These are phyloP conservation scores for Heterodera carotae DNA, from an alignment of 1,140 invertebrate species.

Conservation along the genomic window DNA sequence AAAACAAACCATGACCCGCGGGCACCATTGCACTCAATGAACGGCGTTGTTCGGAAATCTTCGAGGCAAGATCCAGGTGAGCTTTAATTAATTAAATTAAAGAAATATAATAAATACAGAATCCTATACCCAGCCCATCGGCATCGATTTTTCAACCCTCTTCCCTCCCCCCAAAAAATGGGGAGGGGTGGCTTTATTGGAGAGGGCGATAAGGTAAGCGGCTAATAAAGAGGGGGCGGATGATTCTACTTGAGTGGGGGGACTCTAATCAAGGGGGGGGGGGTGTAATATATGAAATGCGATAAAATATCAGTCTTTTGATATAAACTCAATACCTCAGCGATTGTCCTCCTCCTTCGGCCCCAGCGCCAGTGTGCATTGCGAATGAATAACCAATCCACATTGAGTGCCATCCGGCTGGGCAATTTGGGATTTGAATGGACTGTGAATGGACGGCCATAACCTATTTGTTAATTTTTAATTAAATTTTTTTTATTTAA, in stretches of 20 bases:
- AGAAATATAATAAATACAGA: neutral
- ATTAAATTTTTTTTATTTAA: too few relatives aligned
- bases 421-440: constrained; percentile 79
- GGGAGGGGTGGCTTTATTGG: too few relatives aligned
- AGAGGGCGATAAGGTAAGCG: too few relatives aligned
- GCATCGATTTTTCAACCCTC: too few relatives aligned
- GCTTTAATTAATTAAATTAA: constrained; percentile 36
- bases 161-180: too few relatives aligned
- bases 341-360: constrained; percentile 89
- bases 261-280: too few relatives aligned
- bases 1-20: constrained; percentile 76
- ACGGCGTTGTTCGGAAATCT: constrained; percentile 91
- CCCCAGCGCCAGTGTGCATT: constrained; percentile 88
- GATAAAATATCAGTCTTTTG: too few relatives aligned
- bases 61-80: constrained; percentile 92
- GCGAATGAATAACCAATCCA: constrained; percentile 66
- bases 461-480: constrained; percentile 14
- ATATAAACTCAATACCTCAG: too few relatives aligned
- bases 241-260: too few relatives aligned
- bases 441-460: constrained; percentile 87
- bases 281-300: too few relatives aligned
- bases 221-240: too few relatives aligned
- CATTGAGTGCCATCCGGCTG: constrained; percentile 79
- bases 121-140: too few relatives aligned
- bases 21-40: constrained; percentile 90